Conservation (phyloP, 1,140 invertebrate species). For the Brachionus plicatilis region DNA sequence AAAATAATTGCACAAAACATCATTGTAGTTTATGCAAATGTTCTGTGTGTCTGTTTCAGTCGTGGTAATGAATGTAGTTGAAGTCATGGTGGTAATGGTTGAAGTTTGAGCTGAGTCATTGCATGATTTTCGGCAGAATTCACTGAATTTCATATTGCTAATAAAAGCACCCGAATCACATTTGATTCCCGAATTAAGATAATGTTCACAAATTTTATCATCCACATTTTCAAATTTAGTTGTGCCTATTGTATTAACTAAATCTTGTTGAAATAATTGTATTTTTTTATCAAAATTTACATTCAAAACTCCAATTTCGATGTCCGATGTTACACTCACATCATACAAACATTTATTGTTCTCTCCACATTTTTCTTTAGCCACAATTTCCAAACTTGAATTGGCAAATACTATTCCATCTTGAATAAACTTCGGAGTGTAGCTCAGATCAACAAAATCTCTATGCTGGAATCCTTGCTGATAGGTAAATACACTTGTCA, state of each 20-base stretch:
- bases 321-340: neutral
- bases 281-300: neutral
- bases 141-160: neutral
- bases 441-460: neutral
- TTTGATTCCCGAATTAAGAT: neutral
- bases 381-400: neutral
- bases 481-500: neutral
- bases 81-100: neutral
- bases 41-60: neutral
- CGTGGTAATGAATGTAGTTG: neutral
- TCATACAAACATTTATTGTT: conserved; percentile 23
- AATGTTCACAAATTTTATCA: neutral
- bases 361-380: neutral
- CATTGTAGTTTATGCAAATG: neutral
- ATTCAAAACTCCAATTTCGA: neutral
- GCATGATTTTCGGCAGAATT: neutral
- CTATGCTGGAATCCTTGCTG: neutral
- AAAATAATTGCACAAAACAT: neutral
- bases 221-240: neutral
- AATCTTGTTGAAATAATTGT: neutral
- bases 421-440: neutral
- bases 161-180: neutral
- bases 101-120: neutral
- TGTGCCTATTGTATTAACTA: neutral
- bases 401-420: neutral